Evolutionary conservation across 2,888 invertebrate species (phyloP), one percentile per base, ranked within the genome.

Genomic region (Lepidocyrtoides sp.): DNA sequence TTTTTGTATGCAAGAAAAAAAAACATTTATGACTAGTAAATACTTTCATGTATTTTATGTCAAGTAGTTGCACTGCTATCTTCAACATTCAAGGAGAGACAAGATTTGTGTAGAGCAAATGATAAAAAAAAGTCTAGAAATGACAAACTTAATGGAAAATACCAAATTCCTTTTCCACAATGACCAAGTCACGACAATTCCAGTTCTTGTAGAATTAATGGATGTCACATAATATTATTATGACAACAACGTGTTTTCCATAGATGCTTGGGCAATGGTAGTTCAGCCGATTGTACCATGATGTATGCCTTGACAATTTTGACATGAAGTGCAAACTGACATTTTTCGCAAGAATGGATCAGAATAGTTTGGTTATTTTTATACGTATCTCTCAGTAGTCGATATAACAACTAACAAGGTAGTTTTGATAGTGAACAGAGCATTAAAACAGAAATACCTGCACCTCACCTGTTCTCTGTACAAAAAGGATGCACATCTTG

Each of bases 131-230:
- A 17, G 10, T n/a, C 17, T 17, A 7, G 36, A 57, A 57, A 75
- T 75, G 23, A 14, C 48, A 75, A 48, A 26, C 1, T 48, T 14
- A 8, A 14, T 72, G n/a, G 17, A 75, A 26, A 75, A 26, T 48
- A 75, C 26, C 14, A 48, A n/a, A 75, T 75, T 48, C 32, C 23
- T 29, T 57, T 75, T 14, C 7, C 3, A 7, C 17, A 60, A n/a
- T 63, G 57, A 41, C 57, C 72, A 72, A 72, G 83, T 89, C 89
- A 89, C 83, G 89, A 89, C 75, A 83, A 75, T 81, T 83, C 60
- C 83, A 82, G 89, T 51, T 54, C 75, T 36, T 23, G 14, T n/a
- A 48, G 5, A 41, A 26, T 26, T 23, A 75, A 48, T 48, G 48
- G 26, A 23, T 75, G 26, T 26, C 75, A 8, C 23, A 48, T 44